Conservation (phyloP, 2,797 vertebrate genomes). For the Pteropus rufus region DNA sequence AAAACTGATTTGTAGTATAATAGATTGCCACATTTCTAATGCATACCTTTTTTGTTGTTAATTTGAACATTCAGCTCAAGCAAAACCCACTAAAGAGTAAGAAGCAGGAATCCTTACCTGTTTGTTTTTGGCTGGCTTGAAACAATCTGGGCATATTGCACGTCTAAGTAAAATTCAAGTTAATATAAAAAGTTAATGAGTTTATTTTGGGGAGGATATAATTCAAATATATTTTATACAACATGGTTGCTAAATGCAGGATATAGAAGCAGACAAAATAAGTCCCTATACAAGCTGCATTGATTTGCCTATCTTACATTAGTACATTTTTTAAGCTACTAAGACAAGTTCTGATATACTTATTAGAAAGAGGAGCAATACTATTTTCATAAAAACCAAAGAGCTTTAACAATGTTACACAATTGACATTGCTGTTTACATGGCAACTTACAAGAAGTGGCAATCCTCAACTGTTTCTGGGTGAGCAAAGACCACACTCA, state of each 20-base stretch:
- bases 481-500: conserved; percentile 93
- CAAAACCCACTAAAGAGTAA: conserved; percentile 53
- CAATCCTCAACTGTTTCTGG: conserved; percentile 93
- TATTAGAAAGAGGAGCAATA: conserved; percentile 47
- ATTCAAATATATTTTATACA: conserved; percentile 58
- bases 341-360: background rate
- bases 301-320: background rate
- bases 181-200: conserved; percentile 49
- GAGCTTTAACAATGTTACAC: conserved; percentile 66
- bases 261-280: conserved; percentile 3
- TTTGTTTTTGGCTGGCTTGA: conserved; percentile 95
- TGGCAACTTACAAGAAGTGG: conserved; percentile 94
- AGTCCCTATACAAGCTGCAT: background rate
- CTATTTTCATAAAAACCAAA: conserved; percentile 69
- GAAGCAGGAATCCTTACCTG: conserved; percentile 84
- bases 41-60: background rate
- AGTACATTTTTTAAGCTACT: conserved; percentile 33
- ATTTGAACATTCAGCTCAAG: conserved; percentile 49
- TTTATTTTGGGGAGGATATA: conserved; percentile 8
- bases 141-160: conserved; percentile 90
- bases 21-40: conserved; percentile 11
- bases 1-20: background rate
- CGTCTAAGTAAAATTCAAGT: conserved; percentile 85
- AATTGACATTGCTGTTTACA: conserved; percentile 73
- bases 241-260: conserved; percentile 22